Base-by-base conservation (phyloP, 2,113 vertebrate genomes). In the Hemichromis elongatus region DNA sequence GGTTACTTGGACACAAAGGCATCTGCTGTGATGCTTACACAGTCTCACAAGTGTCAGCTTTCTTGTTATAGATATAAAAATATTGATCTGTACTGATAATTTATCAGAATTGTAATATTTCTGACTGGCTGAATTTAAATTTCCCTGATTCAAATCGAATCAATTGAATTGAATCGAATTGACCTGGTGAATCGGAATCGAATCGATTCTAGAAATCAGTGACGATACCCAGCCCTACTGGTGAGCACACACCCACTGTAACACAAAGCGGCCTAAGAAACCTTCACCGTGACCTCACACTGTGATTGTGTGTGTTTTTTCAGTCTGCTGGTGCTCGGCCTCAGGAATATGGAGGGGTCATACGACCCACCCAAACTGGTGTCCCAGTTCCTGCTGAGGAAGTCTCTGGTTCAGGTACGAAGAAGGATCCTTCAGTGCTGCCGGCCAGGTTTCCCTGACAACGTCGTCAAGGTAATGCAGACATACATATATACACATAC, bases 361-460 rank as follows among this genome's bases (percentile, higher is more conserved):
- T 89, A 95, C 24, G 96, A 96, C 47, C 97, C 97, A 0, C 95
- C 97, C 7, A 96, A 96, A n/a, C 86, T 99, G 40, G 97, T 98
- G 88, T 98, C 97, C 86, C 97, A 98, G 55, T 98, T 98, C 66
- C 96, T 99, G 12, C 61, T 99, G 57, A 96, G 96, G 10, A 98
- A 99, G 92, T 97, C 96, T 3, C 82, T 96, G 26, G 95, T 96
- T 9, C 97, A 99, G 87, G 95, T 97, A 18, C 93, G 96, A 0
- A 95, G 97, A 3, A 95, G 97, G 18, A 97, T 99, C 88, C 97
- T 97, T 26, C 96, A 98, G 57, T 94, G 93, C 86, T 94, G 93
- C 45, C 50, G 91, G 61, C 93, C 93, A 0, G 93, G 91, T 26
- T 80, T 47, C 21, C 87, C 93, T 1, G 91, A 94, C 82, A 93